Percentiles rank a stretch among this genome's conserved stretches.
phyloP scores from a whole-genome alignment of 1,140 invertebrate species.

The Yoshiicerus persimilis region DNA sequence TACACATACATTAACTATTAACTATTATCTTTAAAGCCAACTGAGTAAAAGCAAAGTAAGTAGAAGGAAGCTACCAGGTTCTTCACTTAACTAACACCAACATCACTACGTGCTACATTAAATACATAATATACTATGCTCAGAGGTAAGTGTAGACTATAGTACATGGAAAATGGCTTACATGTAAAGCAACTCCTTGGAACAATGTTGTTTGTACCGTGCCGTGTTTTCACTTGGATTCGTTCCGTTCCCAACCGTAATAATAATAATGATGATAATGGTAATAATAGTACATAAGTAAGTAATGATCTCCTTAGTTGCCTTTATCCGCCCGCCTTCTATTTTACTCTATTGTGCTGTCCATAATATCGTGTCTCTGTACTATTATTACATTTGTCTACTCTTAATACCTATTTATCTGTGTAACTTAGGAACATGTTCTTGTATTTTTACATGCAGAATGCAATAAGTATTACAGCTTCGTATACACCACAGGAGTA shows the following conservation, averaged over 20 bases:
- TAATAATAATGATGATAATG: constrained; percentile 23
- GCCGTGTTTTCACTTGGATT: constrained; percentile 21
- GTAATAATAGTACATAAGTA: constrained; percentile 23
- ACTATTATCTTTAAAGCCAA: too few relatives aligned
- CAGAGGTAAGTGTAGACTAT: not conserved
- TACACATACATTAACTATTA: not conserved
- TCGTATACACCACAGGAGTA: too few relatives aligned
- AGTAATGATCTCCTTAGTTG: constrained; percentile 22
- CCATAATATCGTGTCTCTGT: not conserved
- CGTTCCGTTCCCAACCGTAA: constrained; percentile 12
- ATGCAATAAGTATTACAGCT: not conserved
- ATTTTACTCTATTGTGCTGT: not conserved
- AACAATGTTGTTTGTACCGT: constrained; percentile 9
- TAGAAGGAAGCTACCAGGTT: not conserved
- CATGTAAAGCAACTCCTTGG: not conserved
- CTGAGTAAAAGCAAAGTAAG: not conserved
- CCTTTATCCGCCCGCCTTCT: constrained; percentile 4
- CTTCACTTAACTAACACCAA: not conserved
- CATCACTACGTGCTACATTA: not conserved
- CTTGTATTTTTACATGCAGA: not conserved
- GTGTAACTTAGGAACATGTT: not conserved
- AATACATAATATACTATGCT: not conserved
- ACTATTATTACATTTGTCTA: not conserved
- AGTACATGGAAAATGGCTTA: not conserved
- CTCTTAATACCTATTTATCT: not conserved